phyloP scores from a whole-genome alignment of 2,888 invertebrate genomes.

The Colostygia pectinataria region DNA sequence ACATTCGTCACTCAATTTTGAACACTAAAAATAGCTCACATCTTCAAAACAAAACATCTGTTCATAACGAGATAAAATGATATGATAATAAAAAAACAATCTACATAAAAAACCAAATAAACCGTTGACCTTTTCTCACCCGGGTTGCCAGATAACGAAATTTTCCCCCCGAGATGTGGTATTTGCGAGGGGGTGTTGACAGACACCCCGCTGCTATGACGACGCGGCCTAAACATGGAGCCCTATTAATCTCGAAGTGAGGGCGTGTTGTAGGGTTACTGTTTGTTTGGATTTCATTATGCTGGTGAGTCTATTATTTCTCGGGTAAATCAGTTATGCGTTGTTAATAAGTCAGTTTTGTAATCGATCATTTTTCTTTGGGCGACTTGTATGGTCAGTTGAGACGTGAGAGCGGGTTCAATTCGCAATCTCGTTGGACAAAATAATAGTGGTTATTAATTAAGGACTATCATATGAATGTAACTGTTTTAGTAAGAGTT shows the following conservation, averaged over 20 bases:
- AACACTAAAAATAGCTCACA: not conserved
- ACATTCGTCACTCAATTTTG: no score
- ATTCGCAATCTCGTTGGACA: no score
- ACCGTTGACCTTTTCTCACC: slow-evolving; percentile 47
- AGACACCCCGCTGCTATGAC: slow-evolving; percentile 67
- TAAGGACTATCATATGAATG: no score
- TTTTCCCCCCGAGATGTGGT: slow-evolving; percentile 75
- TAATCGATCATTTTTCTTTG: not conserved
- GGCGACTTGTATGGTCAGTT: not conserved
- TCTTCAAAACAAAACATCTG: slow-evolving; percentile 11
- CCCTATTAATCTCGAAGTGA: slow-evolving; percentile 76
- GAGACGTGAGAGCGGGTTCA: not conserved
- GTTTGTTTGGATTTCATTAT: slow-evolving; percentile 39
- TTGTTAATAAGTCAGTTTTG: not conserved
- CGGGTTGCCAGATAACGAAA: slow-evolving; percentile 65
- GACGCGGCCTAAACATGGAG: slow-evolving; percentile 72
- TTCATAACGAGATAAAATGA: slow-evolving; percentile 3
- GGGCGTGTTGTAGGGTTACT: slow-evolving; percentile 68
- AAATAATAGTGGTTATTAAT: no score
- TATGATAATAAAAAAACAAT: slow-evolving; percentile 31
- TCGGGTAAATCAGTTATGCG: slow-evolving; percentile 2
- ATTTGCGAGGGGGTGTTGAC: slow-evolving; percentile 54
- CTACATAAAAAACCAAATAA: slow-evolving; percentile 25
- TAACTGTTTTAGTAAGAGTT: no score
- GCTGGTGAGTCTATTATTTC: slow-evolving; percentile 14